These are phyloP conservation scores for Forbesichthys agassizii DNA, from an alignment of 2,113 vertebrate genomes.

Conservation along the genomic window DNA sequence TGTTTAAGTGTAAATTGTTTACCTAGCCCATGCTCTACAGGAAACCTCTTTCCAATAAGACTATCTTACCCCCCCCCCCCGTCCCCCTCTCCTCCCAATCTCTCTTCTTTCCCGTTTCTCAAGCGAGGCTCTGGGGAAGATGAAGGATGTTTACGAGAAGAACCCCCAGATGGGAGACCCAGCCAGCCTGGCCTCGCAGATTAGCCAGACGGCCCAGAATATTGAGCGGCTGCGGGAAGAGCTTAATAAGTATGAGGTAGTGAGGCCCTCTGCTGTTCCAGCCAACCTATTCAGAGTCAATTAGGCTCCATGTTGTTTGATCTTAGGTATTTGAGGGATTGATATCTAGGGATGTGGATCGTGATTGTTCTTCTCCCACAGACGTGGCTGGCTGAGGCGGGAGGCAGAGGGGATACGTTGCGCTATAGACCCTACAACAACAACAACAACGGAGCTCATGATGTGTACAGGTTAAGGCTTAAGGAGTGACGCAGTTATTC, in stretches of 20 bases:
- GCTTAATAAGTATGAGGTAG: slow-evolving; percentile 86
- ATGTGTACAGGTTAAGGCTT: slow-evolving; percentile 75
- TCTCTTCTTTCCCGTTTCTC: background rate
- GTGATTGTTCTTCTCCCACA: slow-evolving; percentile 38
- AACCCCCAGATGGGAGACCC: slow-evolving; percentile 92
- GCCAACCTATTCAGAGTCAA: background rate
- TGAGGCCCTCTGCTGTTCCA: slow-evolving; percentile 17
- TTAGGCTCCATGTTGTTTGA: background rate
- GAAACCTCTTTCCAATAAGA: slow-evolving; percentile 37
- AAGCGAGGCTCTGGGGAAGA: slow-evolving; percentile 89
- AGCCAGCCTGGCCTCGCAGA: slow-evolving; percentile 82
- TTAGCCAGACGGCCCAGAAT: slow-evolving; percentile 83
- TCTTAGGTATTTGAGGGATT: no score
- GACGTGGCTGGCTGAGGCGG: slow-evolving; percentile 85
- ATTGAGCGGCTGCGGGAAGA: slow-evolving; percentile 83
- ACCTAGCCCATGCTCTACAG: slow-evolving; percentile 44
- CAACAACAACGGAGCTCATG: slow-evolving; percentile 79
- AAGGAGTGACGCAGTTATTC: slow-evolving; percentile 12
- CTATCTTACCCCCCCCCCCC: slow-evolving; percentile 7
- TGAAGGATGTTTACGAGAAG: slow-evolving; percentile 93
- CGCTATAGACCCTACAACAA: slow-evolving; percentile 74
- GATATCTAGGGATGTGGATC: no score
- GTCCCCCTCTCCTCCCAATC: slow-evolving; percentile 7
- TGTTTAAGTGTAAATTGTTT: slow-evolving; percentile 46
- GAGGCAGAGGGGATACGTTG: slow-evolving; percentile 77